A percentile compares a stretch with the other conserved stretches of the same genome.
phyloP scores from a whole-genome alignment of 2,888 invertebrate species.

The Isotomurus palustris region DNA sequence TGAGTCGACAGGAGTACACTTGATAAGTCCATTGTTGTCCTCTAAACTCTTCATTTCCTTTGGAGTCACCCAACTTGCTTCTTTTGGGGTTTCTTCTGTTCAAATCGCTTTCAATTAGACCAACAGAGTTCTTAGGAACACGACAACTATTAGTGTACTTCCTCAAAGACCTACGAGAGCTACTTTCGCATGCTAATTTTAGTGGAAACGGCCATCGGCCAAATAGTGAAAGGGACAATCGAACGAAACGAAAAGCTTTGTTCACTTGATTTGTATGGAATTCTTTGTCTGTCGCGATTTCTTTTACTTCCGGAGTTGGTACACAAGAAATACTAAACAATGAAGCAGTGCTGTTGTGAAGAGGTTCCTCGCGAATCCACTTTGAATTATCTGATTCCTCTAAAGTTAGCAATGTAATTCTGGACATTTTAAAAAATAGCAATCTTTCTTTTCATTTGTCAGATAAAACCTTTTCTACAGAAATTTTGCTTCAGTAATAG shows the following conservation, averaged over 20 bases:
- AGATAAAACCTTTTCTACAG: too few relatives aligned
- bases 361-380: neutral
- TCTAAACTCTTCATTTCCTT: too few relatives aligned
- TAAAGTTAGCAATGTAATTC: neutral
- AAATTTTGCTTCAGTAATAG: too few relatives aligned
- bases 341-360: neutral
- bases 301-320: neutral
- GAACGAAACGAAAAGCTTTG: constrained; percentile 24
- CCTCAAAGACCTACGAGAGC: too few relatives aligned
- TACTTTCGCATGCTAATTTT: too few relatives aligned
- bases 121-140: too few relatives aligned
- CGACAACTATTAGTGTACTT: too few relatives aligned
- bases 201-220: constrained; percentile 40
- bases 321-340: neutral
- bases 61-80: too few relatives aligned
- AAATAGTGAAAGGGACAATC: constrained; percentile 20
- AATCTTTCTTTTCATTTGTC: too few relatives aligned
- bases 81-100: too few relatives aligned
- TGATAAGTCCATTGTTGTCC: too few relatives aligned
- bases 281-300: neutral
- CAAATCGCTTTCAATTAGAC: too few relatives aligned
- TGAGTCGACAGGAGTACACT: constrained; percentile 3
- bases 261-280: constrained; percentile 27
- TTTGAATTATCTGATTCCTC: neutral
- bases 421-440: neutral